phyloP scores from a whole-genome alignment of 2,113 vertebrate species.

The Cichladusa arquata region DNA sequence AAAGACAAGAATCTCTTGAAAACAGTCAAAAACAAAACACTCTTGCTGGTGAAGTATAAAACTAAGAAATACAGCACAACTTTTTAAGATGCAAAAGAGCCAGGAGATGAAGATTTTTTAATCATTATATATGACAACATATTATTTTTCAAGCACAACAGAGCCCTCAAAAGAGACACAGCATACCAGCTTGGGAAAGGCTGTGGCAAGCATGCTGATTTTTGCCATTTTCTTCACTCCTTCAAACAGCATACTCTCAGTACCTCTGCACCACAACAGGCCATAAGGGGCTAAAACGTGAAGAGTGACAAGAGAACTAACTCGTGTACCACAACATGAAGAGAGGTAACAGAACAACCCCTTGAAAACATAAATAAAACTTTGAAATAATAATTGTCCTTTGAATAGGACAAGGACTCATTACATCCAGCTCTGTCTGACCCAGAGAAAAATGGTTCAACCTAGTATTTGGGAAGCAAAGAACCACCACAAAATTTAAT shows the following conservation, averaged over 20 bases:
- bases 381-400: not conserved
- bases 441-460: not conserved
- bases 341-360: not conserved
- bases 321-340: not conserved
- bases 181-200: not conserved
- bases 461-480: not conserved
- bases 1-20: slow-evolving; percentile 25
- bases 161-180: not conserved
- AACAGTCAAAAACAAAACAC: not conserved
- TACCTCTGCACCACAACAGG: not conserved
- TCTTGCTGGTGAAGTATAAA: not conserved
- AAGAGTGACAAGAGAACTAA: not conserved
- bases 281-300: not conserved
- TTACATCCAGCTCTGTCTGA: not conserved
- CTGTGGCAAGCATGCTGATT: rapidly evolving
- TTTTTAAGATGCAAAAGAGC: not conserved
- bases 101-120: not conserved
- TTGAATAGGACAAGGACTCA: not conserved
- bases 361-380: not conserved
- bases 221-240: not conserved
- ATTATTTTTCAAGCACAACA: not conserved
- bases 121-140: not conserved
- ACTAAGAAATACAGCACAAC: not conserved
- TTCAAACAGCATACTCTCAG: not conserved
- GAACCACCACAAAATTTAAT: not conserved